Evolutionary conservation across 1,140 invertebrate species (phyloP).

Genomic region (Drosophila quadrilineata): DNA sequence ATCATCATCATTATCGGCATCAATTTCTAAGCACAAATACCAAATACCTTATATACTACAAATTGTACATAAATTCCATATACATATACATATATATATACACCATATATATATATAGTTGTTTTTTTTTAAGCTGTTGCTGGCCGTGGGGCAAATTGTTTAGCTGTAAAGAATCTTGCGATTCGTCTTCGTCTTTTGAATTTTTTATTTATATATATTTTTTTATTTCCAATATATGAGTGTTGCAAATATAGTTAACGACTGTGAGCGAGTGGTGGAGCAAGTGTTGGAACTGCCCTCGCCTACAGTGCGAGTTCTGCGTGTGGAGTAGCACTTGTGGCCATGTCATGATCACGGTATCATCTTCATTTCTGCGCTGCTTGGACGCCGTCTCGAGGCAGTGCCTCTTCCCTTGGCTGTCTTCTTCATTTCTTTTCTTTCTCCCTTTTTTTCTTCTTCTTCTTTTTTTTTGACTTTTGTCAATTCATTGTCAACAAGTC

Average conservation of each 20-base stretch:
- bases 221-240: too few species aligned
- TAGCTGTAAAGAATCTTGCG: constrained; percentile 25
- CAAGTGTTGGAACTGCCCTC: not conserved
- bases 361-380: constrained; percentile 53
- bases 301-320: too few species aligned
- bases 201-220: too few species aligned
- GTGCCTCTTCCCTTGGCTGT: not conserved
- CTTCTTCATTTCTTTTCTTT: not conserved
- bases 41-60: constrained; percentile 14
- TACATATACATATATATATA: constrained; percentile 4
- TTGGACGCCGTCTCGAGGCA: constrained; percentile 12
- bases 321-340: constrained; percentile 51
- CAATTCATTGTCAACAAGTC: constrained; percentile 77
- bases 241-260: too few species aligned
- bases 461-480: constrained; percentile 57
- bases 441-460: constrained; percentile 16
- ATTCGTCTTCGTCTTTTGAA: constrained; percentile 12
- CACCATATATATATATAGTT: constrained; percentile 10
- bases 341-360: constrained; percentile 54
- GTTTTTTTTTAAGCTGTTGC: constrained; percentile 25
- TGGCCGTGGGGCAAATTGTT: constrained; percentile 19
- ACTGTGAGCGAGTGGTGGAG: too few species aligned
- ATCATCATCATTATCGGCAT: constrained; percentile 55
- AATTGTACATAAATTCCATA: not conserved
- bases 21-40: constrained; percentile 38